Conservation (phyloP, 2,888 invertebrate species). For the Ophion costatus region DNA sequence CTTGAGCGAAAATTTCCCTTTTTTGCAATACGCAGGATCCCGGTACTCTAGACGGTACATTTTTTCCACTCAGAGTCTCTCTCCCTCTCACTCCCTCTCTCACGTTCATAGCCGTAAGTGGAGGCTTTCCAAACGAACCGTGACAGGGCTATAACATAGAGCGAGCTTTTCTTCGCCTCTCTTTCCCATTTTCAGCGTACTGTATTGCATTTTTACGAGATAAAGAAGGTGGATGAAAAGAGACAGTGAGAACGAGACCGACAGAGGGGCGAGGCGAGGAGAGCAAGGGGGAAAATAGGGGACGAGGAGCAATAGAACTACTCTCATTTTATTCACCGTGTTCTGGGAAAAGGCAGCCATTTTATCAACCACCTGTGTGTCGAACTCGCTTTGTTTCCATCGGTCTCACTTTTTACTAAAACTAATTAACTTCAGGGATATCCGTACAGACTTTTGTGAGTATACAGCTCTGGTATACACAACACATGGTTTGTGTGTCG, state of each 20-base stretch:
- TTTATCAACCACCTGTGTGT: constrained; percentile 24
- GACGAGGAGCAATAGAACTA: not conserved
- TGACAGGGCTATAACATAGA: not conserved
- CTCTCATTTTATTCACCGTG: constrained; percentile 5
- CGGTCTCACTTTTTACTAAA: constrained; percentile 31
- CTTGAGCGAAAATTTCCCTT: not conserved
- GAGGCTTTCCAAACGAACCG: constrained; percentile 1
- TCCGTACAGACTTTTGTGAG: too few species aligned
- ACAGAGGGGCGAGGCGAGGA: not conserved
- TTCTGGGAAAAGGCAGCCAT: constrained; percentile 27
- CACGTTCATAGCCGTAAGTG: constrained; percentile 6
- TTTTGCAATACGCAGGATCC: constrained; percentile 24
- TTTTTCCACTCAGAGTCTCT: constrained; percentile 56
- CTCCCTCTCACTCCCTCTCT: not conserved
- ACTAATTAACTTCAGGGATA: too few species aligned
- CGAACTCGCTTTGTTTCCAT: constrained; percentile 40
- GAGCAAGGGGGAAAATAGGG: not conserved
- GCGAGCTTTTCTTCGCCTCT: not conserved
- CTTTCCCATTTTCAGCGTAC: not conserved
- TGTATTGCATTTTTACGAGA: constrained; percentile 20
- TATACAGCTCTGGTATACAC: too few species aligned
- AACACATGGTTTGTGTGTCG: too few species aligned
- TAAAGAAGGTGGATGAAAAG: not conserved
- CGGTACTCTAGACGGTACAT: constrained; percentile 43
- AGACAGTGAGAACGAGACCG: not conserved